These are phyloP conservation scores for Hedychridium roseum DNA, from an alignment of 2,888 invertebrate genomes.

Conservation along the genomic window DNA sequence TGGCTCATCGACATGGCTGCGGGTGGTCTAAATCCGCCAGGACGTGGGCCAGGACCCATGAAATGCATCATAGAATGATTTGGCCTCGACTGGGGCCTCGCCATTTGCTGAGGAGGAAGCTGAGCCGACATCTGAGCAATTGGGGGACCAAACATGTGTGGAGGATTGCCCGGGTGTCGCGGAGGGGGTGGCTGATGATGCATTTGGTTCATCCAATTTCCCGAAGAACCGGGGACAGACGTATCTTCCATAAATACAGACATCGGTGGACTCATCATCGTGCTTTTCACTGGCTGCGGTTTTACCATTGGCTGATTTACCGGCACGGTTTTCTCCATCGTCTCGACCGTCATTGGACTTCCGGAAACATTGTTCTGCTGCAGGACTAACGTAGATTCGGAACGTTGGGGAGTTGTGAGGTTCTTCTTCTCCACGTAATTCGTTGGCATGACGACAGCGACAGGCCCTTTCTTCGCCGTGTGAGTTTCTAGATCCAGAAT, in stretches of 20 bases:
- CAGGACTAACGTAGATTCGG: neutral
- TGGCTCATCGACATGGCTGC: slow-evolving; percentile 24
- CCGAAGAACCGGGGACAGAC: neutral
- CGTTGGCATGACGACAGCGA: slow-evolving; percentile 49
- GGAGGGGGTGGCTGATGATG: slow-evolving; percentile 1
- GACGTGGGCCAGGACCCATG: slow-evolving; percentile 29
- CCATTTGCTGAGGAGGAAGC: slow-evolving; percentile 25
- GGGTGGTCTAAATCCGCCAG: slow-evolving; percentile 24
- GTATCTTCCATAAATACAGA: slow-evolving; percentile 13
- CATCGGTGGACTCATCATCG: slow-evolving; percentile 13
- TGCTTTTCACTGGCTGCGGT: slow-evolving; percentile 12
- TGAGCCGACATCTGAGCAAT: slow-evolving; percentile 11
- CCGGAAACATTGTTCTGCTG: neutral
- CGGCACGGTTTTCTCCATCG: no score
- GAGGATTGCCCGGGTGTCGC: slow-evolving; percentile 8
- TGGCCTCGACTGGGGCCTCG: slow-evolving; percentile 26
- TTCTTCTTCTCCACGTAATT: slow-evolving; percentile 39
- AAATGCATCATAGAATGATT: slow-evolving; percentile 30
- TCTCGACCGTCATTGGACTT: slow-evolving; percentile 1
- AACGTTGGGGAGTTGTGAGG: neutral
- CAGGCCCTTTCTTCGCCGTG: slow-evolving; percentile 25
- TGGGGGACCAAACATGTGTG: slow-evolving; percentile 20
- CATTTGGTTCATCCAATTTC: slow-evolving; percentile 19
- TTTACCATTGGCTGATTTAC: slow-evolving; percentile 16
- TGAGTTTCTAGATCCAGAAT: slow-evolving; percentile 17